Percentiles rank a stretch among this genome's conserved stretches.
phyloP scores from a whole-genome alignment of 2,888 invertebrate genomes.

The Sisyra nigra region DNA sequence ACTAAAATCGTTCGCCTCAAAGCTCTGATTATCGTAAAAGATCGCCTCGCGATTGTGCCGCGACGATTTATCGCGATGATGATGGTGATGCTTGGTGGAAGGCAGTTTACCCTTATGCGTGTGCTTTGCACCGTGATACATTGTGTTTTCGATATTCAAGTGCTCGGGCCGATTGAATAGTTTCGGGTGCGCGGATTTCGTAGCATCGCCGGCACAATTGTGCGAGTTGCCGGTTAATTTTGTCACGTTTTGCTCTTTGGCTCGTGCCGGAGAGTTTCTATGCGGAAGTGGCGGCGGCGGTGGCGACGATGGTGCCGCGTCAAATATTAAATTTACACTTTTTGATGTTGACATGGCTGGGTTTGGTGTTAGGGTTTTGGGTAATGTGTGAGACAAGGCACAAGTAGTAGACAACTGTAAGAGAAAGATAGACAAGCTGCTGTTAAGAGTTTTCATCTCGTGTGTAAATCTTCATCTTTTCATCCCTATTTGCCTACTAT shows the following conservation, averaged over 20 bases:
- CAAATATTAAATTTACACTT: slow-evolving; percentile 12
- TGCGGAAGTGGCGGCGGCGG: not conserved
- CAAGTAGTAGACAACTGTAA: slow-evolving; percentile 24
- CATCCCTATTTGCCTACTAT: not conserved
- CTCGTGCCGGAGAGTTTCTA: not conserved
- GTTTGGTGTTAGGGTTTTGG: slow-evolving; percentile 17
- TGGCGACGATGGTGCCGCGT: slow-evolving; percentile 33
- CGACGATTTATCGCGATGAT: too few species aligned
- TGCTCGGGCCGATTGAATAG: too few species aligned
- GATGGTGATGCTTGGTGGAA: too few species aligned
- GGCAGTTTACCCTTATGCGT: too few species aligned
- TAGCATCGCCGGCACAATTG: too few species aligned
- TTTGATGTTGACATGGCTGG: slow-evolving; percentile 16
- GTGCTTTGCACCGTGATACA: too few species aligned
- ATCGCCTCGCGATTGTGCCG: too few species aligned
- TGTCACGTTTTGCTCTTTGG: not conserved
- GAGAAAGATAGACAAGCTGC: slow-evolving; percentile 25
- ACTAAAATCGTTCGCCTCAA: too few species aligned
- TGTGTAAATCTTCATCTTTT: not conserved
- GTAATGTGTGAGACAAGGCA: slow-evolving; percentile 16
- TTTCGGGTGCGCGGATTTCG: too few species aligned
- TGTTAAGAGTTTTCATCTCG: slow-evolving; percentile 19
- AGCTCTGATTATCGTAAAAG: too few species aligned
- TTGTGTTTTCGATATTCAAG: too few species aligned
- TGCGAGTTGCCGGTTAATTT: too few species aligned